phyloP scores from a whole-genome alignment of 2,113 vertebrate species.

The Centropus unirufus region DNA sequence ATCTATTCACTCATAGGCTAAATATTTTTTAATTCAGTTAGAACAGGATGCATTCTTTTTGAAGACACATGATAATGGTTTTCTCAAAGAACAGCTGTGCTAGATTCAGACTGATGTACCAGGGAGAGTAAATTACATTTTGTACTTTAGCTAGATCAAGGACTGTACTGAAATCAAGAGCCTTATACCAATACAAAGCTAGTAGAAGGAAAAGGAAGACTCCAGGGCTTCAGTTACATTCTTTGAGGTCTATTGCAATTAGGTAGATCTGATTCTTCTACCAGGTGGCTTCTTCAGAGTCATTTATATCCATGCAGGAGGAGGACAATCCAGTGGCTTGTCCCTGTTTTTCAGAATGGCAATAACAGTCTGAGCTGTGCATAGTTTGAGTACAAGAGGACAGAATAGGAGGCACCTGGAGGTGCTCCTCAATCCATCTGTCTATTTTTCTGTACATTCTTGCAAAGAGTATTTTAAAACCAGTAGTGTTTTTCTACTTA shows the following conservation, averaged over 20 bases:
- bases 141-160: background rate
- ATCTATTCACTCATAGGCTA: background rate
- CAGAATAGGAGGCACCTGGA: background rate
- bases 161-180: background rate
- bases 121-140: background rate
- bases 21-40: background rate
- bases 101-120: background rate
- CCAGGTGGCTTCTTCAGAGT: background rate
- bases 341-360: background rate
- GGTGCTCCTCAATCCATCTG: background rate
- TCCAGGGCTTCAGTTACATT: background rate
- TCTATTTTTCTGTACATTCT: background rate
- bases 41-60: background rate
- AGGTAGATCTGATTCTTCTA: background rate
- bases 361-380: background rate
- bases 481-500: background rate
- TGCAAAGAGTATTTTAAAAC: background rate
- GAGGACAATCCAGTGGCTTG: background rate
- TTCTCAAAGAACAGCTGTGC: background rate
- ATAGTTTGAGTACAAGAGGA: background rate
- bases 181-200: background rate
- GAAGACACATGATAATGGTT: background rate
- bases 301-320: background rate
- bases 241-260: background rate
- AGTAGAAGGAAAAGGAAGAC: background rate